Evolutionary conservation across 2,888 invertebrate species (phyloP).

Genomic region (Achlya flavicornis): DNA sequence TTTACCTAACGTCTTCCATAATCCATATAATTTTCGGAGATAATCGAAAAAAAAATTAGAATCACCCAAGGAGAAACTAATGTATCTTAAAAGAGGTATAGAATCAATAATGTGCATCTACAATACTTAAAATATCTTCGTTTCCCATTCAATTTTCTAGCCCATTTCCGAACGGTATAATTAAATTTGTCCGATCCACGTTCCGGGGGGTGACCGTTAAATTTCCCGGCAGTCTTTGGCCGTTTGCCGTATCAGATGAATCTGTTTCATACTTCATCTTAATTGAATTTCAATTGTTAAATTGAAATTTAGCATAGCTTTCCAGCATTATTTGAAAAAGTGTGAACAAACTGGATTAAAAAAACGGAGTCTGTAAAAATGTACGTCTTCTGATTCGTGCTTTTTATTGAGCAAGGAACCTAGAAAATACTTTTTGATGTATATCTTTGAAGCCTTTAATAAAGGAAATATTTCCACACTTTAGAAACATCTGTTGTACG

Average conservation of each 20-base stretch:
- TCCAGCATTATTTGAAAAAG: no score
- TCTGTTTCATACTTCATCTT: background rate
- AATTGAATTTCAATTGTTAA: conserved; percentile 5
- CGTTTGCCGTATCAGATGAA: conserved; percentile 42
- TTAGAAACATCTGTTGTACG: conserved; percentile 74
- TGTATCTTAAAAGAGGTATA: background rate
- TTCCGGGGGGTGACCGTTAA: conserved; percentile 53
- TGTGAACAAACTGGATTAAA: no score
- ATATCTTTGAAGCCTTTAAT: background rate
- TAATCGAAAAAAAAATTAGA: no score
- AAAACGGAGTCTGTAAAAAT: no score
- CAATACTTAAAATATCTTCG: conserved; percentile 39
- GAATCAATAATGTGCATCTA: background rate
- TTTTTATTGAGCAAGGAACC: no score
- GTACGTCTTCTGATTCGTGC: no score
- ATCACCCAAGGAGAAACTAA: no score
- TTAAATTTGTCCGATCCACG: conserved; percentile 71
- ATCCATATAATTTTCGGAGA: no score
- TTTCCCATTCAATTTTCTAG: conserved; percentile 75
- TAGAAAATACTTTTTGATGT: background rate
- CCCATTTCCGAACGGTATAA: conserved; percentile 75
- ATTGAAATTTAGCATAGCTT: background rate
- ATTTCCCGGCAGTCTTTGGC: conserved; percentile 51
- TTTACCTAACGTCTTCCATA: no score
- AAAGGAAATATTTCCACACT: conserved; percentile 23